Conservation (phyloP, 2,797 vertebrate genomes). For the Pelochelys cantorii region DNA sequence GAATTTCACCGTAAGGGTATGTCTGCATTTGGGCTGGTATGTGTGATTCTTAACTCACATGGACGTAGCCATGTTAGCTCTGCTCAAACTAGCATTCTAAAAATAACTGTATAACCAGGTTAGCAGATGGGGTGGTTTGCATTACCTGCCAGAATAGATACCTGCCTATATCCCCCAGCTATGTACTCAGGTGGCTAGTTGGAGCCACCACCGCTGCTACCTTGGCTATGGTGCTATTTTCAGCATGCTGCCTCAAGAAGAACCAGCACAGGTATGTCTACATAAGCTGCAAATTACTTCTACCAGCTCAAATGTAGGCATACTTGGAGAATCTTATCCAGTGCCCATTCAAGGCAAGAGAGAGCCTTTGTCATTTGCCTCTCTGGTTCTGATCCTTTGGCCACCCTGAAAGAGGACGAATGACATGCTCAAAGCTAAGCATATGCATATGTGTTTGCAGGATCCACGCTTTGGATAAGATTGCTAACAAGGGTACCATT, state of each 20-base stretch:
- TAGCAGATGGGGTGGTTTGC: neutral
- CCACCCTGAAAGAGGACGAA: neutral
- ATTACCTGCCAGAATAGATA: neutral
- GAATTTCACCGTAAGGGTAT: conserved; percentile 7
- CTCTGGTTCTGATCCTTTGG: neutral
- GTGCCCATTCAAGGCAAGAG: neutral
- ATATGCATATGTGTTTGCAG: neutral
- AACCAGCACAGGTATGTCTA: neutral
- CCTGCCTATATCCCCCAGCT: neutral
- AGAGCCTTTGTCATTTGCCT: neutral
- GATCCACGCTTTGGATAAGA: rapidly evolving
- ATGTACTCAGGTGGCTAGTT: neutral
- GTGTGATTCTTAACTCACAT: neutral
- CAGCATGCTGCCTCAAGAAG: neutral
- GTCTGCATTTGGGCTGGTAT: neutral
- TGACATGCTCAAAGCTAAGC: neutral
- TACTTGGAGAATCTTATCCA: neutral
- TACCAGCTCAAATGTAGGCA: neutral
- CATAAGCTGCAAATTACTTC: neutral
- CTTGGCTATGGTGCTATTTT: neutral
- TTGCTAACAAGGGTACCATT: neutral
- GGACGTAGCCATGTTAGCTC: neutral
- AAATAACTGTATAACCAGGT: neutral
- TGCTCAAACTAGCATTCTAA: neutral
- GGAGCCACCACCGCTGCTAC: neutral